Evolutionary conservation across 2,113 vertebrate genomes (phyloP), one percentile per base, ranked within the genome.

Genomic region (Capreolus pygargus): DNA sequence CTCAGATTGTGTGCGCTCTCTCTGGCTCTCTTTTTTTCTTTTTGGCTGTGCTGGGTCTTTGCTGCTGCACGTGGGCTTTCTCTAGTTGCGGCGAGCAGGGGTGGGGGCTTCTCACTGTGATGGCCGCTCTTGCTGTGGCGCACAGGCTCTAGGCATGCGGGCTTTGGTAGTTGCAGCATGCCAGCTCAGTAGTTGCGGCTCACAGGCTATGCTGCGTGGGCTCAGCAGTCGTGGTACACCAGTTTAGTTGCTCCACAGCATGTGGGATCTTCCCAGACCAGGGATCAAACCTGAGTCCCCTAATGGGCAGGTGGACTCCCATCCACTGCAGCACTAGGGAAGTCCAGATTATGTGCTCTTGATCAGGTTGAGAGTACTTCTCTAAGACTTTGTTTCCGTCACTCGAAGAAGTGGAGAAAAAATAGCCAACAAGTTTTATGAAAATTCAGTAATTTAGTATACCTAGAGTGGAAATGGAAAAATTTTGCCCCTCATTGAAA

Each of bases 181-280:
- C 10, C 0, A 2, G 36, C 36, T 43, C 39, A 7, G 12, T 43
- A 76, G 23, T 27, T 14, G 23, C 12, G 12, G 23, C 70, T 27
- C 39, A 27, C 39, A 27, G 70, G 70, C 70, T 76, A 6, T 4
- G 14, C 39, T 43, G 39, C 39, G 0, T 43, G 23, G 39, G 39
- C 70, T 27, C 36, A 76, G 70, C 12, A 76, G 23, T 25, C 4
- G 70, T 15, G 39, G 70, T 14, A 1, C 39, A 76, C 23, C 5
- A 1, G 39, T 39, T 76, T 76, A 27, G 70, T 14, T 76, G 70
- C 39, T 76, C 6, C 0, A 3, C 1, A 0, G 6, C 21, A 4
- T 0, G 3, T 43, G 39, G 70, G 23, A 76, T 27, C 23, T 76
- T 76, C 70, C 70, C 70, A 76, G 39, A 43, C 21, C 1, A 27